Evolutionary conservation across 2,888 invertebrate species (phyloP).

Genomic region (Tiliacea citrago): DNA sequence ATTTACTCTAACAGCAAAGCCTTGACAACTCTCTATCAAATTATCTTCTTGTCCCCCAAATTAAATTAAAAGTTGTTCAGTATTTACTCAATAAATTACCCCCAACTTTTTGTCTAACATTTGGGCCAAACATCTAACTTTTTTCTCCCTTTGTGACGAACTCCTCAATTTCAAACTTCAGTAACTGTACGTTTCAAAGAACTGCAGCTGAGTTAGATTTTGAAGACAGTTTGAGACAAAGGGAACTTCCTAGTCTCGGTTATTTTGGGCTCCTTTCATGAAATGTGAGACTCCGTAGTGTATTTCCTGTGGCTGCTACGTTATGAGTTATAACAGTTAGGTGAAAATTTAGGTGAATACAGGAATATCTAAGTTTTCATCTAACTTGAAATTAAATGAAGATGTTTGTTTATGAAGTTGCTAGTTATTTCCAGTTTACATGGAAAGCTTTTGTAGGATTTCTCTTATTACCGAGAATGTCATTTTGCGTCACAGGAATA

Average conservation of each 20-base stretch:
- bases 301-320: neutral
- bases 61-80: slow-evolving; percentile 41
- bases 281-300: neutral
- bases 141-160: slow-evolving; percentile 31
- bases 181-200: slow-evolving; percentile 14
- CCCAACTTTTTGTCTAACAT: slow-evolving; percentile 46
- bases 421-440: no score
- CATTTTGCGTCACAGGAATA: neutral
- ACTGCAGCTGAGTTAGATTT: slow-evolving; percentile 26
- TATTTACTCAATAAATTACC: slow-evolving; percentile 50
- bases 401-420: neutral
- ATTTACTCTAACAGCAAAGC: neutral
- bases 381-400: neutral
- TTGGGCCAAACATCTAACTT: slow-evolving; percentile 31
- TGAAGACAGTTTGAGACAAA: slow-evolving; percentile 17
- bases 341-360: slow-evolving; percentile 5
- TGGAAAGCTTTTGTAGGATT: neutral
- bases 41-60: slow-evolving; percentile 34
- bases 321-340: neutral
- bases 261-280: slow-evolving; percentile 25
- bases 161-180: slow-evolving; percentile 47
- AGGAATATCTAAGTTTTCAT: neutral
- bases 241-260: slow-evolving; percentile 1
- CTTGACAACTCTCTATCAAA: slow-evolving; percentile 18
- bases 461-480: neutral